Conservation (phyloP, 2,888 invertebrate genomes). For the Sphaerophoria taeniata region DNA sequence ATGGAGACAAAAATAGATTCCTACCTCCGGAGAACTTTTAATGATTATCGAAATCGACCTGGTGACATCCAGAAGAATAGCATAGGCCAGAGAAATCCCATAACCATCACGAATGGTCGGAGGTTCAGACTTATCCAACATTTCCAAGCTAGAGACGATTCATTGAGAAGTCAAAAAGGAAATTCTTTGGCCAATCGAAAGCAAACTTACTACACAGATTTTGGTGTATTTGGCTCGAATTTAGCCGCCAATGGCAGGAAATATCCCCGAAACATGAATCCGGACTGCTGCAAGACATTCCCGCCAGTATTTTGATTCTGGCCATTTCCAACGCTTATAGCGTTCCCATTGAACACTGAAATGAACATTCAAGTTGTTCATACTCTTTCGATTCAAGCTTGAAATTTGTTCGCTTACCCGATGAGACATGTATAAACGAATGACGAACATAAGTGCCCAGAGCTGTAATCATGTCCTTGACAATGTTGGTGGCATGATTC, state of each 20-base stretch:
- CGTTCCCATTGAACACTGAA: slow-evolving; percentile 78
- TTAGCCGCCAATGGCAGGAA: slow-evolving; percentile 95
- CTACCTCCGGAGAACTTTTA: slow-evolving; percentile 51
- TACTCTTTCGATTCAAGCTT: slow-evolving; percentile 80
- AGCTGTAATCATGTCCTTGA: slow-evolving; percentile 97
- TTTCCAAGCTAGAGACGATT: slow-evolving; percentile 89
- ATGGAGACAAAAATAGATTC: neutral
- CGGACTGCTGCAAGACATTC: slow-evolving; percentile 90
- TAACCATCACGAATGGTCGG: slow-evolving; percentile 98
- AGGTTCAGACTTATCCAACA: slow-evolving; percentile 97
- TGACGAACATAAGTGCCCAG: slow-evolving; percentile 97
- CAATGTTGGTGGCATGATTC: slow-evolving; percentile 95
- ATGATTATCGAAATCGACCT: slow-evolving; percentile 87
- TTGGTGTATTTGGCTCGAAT: slow-evolving; percentile 92
- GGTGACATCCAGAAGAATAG: slow-evolving; percentile 95
- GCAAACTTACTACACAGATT: slow-evolving; percentile 93
- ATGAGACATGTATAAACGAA: slow-evolving; percentile 86
- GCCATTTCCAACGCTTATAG: slow-evolving; percentile 77
- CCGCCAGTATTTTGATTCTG: slow-evolving; percentile 77
- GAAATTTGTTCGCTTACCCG: slow-evolving; percentile 71
- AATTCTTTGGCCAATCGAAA: neutral
- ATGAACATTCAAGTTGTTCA: slow-evolving; percentile 78
- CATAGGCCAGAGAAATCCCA: slow-evolving; percentile 97
- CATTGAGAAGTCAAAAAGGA: neutral
- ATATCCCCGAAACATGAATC: slow-evolving; percentile 96